phyloP scores from a whole-genome alignment of 2,888 invertebrate species.

The Spilosoma lubricipeda region DNA sequence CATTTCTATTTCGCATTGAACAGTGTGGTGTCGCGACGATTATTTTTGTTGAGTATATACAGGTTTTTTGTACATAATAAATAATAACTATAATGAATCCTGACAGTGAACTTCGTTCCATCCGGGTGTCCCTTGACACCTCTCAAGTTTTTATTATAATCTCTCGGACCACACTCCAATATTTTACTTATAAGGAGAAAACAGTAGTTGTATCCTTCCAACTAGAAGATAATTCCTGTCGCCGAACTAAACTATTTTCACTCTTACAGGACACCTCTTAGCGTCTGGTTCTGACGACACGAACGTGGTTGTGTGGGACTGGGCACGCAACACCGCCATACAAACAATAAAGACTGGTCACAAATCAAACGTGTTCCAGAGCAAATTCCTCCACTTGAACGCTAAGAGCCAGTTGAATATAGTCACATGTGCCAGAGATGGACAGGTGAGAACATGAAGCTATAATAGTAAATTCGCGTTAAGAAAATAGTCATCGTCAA shows the following conservation, averaged over 20 bases:
- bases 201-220: too few species aligned
- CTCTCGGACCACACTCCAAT: too few species aligned
- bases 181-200: too few species aligned
- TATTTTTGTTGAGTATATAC: too few species aligned
- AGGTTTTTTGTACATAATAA: too few species aligned
- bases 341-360: conserved; percentile 93
- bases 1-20: too few species aligned
- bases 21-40: too few species aligned
- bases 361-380: conserved; percentile 95
- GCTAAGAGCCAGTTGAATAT: conserved; percentile 91
- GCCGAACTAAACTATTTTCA: neutral
- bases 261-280: conserved; percentile 87
- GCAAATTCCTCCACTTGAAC: conserved; percentile 94
- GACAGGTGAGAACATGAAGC: conserved; percentile 87
- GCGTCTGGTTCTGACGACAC: conserved; percentile 97
- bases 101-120: too few species aligned
- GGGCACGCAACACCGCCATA: conserved; percentile 90
- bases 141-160: too few species aligned
- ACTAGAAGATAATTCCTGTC: neutral
- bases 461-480: neutral
- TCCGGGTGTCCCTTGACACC: too few species aligned
- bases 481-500: neutral
- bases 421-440: conserved; percentile 95
- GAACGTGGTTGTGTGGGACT: conserved; percentile 95
- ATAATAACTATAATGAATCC: too few species aligned